Base-by-base conservation (phyloP, 2,113 vertebrate genomes). In the Edolisoma coerulescens region DNA sequence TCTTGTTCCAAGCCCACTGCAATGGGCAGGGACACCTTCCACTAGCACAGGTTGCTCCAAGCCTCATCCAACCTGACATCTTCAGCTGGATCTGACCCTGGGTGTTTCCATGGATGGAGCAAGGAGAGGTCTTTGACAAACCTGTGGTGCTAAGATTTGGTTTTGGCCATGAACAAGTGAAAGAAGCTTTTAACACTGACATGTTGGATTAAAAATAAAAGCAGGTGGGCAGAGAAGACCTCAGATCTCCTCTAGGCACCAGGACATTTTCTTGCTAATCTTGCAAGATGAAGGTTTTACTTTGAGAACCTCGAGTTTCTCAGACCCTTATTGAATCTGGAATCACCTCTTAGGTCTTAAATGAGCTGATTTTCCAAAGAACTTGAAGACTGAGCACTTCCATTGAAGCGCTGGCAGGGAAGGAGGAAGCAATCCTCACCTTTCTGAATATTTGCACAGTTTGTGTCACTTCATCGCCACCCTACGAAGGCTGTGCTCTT, bases 71-170 rank as follows among this genome's bases (percentile, higher is more conserved):
- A 2, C 24, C 30, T 17, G 7, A 9, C 14, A 47, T 30, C 61
- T 47, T 35, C 69, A 53, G n/a, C 45, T 53, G 78, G 39, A 60
- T 28, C 60, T 20, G 18, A 8, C 9, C n/a, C 41, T 68, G 39
- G 45, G 7, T 8, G n/a, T 26, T n/a, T 21, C 45, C 61, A 75
- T 3, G 44, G 28, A 12, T 22, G 54, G 24, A 60, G 5, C 13
- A 53, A 65, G 11, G 32, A 60, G 28, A 82, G 24, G 6, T 1
- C n/a, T 49, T 67, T 37, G 42, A 35, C 22, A 71, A 64, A 68
- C 10, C 12, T 57, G 17, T 17, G 30, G 28, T 0, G 0, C 13
- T 65, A 19, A 2, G 5, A 6, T 56, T 35, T 90, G 26, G 8
- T 37, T 61, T 39, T 65, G 69, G 28, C n/a, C 23, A 17, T 24